These are phyloP conservation scores for Ophioderma brevispina DNA, from an alignment of 35 echinoderm and acorn worm genomes.

Conservation along the genomic window DNA sequence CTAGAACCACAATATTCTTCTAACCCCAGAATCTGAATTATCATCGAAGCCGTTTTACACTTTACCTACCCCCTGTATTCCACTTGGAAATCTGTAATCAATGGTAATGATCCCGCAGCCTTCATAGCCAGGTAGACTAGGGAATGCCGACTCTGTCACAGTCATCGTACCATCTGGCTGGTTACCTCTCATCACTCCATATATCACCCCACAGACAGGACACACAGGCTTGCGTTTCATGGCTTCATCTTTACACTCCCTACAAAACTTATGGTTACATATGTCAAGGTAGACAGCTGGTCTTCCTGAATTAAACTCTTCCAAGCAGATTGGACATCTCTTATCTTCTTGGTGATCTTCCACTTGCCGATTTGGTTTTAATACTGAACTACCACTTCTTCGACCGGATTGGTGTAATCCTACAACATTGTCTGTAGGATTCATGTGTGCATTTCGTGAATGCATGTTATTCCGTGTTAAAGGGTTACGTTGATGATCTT, in stretches of 20 bases:
- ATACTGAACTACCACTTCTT: no score
- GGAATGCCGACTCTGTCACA: not conserved
- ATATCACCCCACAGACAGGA: constrained; percentile 30
- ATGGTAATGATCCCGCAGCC: constrained; percentile 23
- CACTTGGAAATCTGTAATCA: constrained; percentile 29
- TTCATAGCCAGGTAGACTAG: constrained; percentile 25
- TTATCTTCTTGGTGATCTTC: no score
- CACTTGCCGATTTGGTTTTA: no score
- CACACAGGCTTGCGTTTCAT: constrained; percentile 28
- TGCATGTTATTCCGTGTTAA: no score
- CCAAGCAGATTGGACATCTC: constrained; percentile 37
- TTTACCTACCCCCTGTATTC: constrained; percentile 40
- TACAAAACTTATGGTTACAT: constrained; percentile 58
- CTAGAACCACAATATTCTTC: no score
- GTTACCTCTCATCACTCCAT: constrained; percentile 33
- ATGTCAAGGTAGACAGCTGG: not conserved
- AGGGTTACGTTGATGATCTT: no score
- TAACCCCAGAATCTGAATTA: no score
- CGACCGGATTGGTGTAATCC: no score
- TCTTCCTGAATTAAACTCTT: not conserved
- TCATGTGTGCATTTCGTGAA: no score
- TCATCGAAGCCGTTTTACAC: no score
- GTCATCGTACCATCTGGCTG: constrained; percentile 47
- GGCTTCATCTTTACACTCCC: constrained; percentile 14
- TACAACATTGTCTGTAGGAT: no score